phyloP scores from a whole-genome alignment of 2,888 invertebrate genomes.

The Hirtodrosophila confusa region DNA sequence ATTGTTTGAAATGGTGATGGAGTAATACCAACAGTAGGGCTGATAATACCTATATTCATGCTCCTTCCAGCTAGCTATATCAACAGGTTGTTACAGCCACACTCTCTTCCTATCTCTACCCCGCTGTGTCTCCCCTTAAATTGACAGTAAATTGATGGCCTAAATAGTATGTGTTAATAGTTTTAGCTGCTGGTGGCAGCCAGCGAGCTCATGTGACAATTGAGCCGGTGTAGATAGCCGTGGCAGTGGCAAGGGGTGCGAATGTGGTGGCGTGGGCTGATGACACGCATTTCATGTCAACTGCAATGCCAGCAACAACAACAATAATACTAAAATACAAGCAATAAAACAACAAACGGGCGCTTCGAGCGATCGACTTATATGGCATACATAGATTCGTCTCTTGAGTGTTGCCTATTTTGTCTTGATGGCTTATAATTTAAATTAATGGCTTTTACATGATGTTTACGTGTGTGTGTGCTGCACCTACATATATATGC shows the following conservation, averaged over 20 bases:
- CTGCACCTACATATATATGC: constrained; percentile 51
- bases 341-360: constrained; percentile 19
- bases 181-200: constrained; percentile 26
- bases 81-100: constrained; percentile 35
- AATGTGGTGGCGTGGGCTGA: constrained; percentile 39
- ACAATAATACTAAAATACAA: constrained; percentile 13
- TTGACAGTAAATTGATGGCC: constrained; percentile 34
- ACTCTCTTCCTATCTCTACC: too few species aligned
- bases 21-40: too few species aligned
- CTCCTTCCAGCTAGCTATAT: neutral
- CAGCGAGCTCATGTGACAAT: constrained; percentile 28
- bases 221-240: constrained; percentile 28
- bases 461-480: constrained; percentile 58
- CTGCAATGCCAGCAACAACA: constrained; percentile 57
- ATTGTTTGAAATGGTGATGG: too few species aligned
- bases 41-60: too few species aligned
- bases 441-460: constrained; percentile 75
- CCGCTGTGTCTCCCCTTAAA: neutral
- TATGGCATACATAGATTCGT: constrained; percentile 53
- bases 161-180: constrained; percentile 49
- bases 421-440: constrained; percentile 75
- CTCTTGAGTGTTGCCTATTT: constrained; percentile 21
- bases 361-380: constrained; percentile 64
- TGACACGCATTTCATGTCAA: constrained; percentile 73
- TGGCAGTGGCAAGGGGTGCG: neutral